Evolutionary conservation across 2,113 vertebrate genomes (phyloP).

Genomic region (Aplodontia rufa): DNA sequence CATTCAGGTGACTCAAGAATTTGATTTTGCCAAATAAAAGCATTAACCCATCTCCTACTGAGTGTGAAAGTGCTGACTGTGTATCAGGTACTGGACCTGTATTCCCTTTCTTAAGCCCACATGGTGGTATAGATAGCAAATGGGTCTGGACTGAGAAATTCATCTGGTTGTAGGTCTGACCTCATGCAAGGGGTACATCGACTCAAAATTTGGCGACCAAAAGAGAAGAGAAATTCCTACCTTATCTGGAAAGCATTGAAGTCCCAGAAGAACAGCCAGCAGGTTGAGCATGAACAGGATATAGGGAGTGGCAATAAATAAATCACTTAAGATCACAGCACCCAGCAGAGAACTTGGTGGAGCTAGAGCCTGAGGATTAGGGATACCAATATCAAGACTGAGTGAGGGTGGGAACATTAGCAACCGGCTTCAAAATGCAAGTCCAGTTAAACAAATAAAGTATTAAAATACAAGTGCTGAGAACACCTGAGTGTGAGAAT

Average conservation of each 20-base stretch:
- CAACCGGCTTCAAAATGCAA: background rate
- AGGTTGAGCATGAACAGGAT: background rate
- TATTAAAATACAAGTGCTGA: background rate
- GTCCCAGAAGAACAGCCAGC: background rate
- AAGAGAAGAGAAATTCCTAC: background rate
- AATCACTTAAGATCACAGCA: background rate
- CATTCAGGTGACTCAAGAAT: background rate
- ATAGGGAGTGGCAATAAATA: no score
- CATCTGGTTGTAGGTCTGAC: background rate
- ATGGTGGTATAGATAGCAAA: background rate
- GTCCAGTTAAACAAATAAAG: background rate
- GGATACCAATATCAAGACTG: background rate
- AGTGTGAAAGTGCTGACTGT: background rate
- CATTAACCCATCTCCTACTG: background rate
- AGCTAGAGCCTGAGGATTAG: background rate
- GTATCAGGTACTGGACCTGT: no score
- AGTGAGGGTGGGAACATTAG: background rate
- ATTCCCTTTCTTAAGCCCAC: background rate
- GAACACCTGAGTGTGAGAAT: background rate
- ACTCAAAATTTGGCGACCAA: background rate
- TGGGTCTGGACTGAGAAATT: background rate
- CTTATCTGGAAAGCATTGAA: background rate
- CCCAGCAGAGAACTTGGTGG: background rate
- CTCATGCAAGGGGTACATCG: background rate
- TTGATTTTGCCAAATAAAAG: background rate